These are phyloP conservation scores for Xylota segnis DNA, from an alignment of 2,888 invertebrate species.

Conservation along the genomic window DNA sequence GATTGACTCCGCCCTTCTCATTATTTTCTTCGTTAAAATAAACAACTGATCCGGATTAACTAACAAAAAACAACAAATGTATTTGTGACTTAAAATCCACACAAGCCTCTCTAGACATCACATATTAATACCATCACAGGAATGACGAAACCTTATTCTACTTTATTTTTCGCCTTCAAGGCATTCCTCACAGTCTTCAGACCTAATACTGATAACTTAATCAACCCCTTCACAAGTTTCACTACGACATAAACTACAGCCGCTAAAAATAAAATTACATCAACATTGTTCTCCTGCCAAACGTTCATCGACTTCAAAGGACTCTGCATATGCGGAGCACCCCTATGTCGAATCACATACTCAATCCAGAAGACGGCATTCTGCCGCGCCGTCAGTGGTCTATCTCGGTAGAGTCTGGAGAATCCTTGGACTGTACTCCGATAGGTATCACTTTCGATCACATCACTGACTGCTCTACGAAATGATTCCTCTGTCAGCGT, in stretches of 20 bases:
- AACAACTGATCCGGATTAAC: no score
- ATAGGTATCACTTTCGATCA: slow-evolving; percentile 77
- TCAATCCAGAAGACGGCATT: slow-evolving; percentile 86
- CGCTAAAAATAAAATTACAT: slow-evolving; percentile 80
- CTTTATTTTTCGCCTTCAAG: no score
- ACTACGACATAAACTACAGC: slow-evolving; percentile 10
- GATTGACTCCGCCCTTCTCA: no score
- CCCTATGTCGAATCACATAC: slow-evolving; percentile 85
- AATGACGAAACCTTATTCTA: no score
- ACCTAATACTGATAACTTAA: background rate
- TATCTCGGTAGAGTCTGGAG: slow-evolving; percentile 85
- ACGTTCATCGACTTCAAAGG: slow-evolving; percentile 84
- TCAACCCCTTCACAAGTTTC: slow-evolving; percentile 26
- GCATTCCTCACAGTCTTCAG: no score
- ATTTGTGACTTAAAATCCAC: no score
- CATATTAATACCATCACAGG: no score
- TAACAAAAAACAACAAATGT: no score
- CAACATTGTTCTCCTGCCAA: slow-evolving; percentile 84
- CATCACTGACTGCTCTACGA: slow-evolving; percentile 66
- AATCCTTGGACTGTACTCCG: slow-evolving; percentile 82
- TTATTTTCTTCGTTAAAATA: no score
- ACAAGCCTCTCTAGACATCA: no score
- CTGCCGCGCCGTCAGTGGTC: slow-evolving; percentile 85
- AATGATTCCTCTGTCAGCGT: slow-evolving; percentile 74
- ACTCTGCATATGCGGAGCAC: slow-evolving; percentile 85